Percentiles rank a stretch among this genome's conserved stretches.
phyloP scores from a whole-genome alignment of 2,113 vertebrate species.

The Anarrhichthys ocellatus region DNA sequence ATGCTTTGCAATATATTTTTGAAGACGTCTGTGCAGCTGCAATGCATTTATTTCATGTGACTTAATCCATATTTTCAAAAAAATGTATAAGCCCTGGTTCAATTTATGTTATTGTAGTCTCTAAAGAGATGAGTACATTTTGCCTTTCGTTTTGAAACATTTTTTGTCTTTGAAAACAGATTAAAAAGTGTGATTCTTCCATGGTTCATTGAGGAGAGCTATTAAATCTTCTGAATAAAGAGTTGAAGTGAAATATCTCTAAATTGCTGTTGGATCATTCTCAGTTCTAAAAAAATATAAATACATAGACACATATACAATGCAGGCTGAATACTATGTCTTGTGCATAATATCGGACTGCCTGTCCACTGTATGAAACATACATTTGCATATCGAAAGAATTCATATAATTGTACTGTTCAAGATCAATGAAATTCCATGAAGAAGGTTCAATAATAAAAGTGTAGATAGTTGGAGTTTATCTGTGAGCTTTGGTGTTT shows the following conservation, averaged over 20 bases:
- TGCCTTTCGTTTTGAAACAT: not conserved
- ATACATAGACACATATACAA: not conserved
- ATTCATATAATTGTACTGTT: not conserved
- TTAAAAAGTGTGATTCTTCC: not conserved
- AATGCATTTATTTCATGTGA: constrained; percentile 9
- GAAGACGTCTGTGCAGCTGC: not conserved
- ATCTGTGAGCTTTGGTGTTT: not conserved
- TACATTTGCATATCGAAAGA: not conserved
- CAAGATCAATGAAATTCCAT: not conserved
- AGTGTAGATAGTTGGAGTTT: not conserved
- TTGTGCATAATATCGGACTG: not conserved
- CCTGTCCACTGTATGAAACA: not conserved
- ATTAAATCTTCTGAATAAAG: not conserved
- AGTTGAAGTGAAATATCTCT: not conserved
- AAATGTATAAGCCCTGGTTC: not conserved
- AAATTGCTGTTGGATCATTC: not conserved
- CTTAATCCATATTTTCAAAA: not conserved
- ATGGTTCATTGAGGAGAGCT: not conserved
- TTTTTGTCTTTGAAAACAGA: not conserved
- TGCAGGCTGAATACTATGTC: not conserved
- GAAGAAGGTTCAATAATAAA: not conserved
- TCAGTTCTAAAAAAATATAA: not conserved
- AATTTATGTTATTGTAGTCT: not conserved
- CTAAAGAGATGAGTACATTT: not conserved
- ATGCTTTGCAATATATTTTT: not conserved